Conservation (phyloP, 1,140 invertebrate species). For the Drosophila subpulchrella region DNA sequence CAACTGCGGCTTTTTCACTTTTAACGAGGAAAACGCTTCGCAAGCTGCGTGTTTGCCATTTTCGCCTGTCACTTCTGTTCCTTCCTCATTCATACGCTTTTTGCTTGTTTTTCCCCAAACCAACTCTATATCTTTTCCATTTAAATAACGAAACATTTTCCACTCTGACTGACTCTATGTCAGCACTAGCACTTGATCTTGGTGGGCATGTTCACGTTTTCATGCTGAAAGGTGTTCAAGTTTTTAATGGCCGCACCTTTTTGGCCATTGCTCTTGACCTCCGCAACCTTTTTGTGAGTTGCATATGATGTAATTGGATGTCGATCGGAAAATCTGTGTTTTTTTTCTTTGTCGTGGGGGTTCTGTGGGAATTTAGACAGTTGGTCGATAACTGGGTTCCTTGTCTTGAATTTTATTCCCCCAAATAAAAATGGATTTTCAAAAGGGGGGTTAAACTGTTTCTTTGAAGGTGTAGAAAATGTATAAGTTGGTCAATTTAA, state of each 20-base stretch:
- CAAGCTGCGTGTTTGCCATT: conserved; percentile 67
- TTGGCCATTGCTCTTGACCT: conserved; percentile 52
- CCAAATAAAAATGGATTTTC: neutral
- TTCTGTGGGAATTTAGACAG: conserved; percentile 23
- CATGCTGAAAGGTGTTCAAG: conserved; percentile 41
- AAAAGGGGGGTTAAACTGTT: neutral
- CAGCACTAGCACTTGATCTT: conserved; percentile 31
- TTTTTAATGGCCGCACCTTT: conserved; percentile 58
- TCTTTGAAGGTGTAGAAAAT: conserved; percentile 1
- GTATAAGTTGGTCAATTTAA: too few species aligned
- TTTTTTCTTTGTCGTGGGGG: neutral
- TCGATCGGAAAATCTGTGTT: conserved; percentile 29
- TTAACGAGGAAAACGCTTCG: conserved; percentile 66
- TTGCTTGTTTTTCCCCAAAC: conserved; percentile 10
- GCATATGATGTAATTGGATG: conserved; percentile 35
- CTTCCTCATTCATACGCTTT: conserved; percentile 1
- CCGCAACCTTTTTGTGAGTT: conserved; percentile 33
- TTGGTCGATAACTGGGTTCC: conserved; percentile 2
- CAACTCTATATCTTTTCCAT: conserved; percentile 21
- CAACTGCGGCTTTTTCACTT: conserved; percentile 81
- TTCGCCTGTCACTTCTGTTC: conserved; percentile 59
- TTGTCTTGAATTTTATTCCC: neutral
- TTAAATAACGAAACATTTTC: conserved; percentile 64
- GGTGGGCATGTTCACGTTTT: conserved; percentile 31
- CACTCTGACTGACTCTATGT: conserved; percentile 1